Conservation (phyloP, 2,797 vertebrate species). For the Ptychadena robeensis region DNA sequence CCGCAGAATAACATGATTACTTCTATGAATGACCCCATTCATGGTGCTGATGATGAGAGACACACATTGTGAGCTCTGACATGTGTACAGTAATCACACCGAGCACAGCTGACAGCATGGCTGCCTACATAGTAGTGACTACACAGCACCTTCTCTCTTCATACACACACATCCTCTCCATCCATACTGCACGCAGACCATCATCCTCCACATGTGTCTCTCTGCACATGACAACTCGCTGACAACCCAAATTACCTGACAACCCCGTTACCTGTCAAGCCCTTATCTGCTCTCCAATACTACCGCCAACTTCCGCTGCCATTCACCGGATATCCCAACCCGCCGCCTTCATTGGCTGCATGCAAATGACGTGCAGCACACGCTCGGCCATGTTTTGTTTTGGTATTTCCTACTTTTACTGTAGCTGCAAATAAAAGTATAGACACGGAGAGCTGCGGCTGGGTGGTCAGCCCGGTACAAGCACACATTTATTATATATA, state of each 20-base stretch:
- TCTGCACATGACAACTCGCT: background rate
- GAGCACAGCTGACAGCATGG: too few species aligned
- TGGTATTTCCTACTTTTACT: background rate
- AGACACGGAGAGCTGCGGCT: background rate
- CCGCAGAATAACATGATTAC: too few species aligned
- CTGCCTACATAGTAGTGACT: too few species aligned
- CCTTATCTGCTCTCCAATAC: background rate
- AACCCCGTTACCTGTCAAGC: conserved; percentile 16
- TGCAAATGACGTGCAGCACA: background rate
- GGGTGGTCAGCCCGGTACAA: background rate
- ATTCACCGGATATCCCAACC: background rate
- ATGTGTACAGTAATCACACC: too few species aligned
- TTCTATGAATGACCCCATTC: too few species aligned
- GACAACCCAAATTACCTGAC: background rate
- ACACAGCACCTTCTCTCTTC: too few species aligned
- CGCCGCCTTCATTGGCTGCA: background rate
- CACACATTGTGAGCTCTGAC: too few species aligned
- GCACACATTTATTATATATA: background rate
- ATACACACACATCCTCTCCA: too few species aligned
- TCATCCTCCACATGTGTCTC: too few species aligned
- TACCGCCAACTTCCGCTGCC: conserved; percentile 17
- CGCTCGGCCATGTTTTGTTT: background rate
- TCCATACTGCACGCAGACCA: too few species aligned
- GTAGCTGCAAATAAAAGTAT: fast-evolving
- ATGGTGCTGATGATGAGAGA: too few species aligned